Base-by-base conservation (phyloP, 2,797 vertebrate species). In the Nannoperca australis region DNA sequence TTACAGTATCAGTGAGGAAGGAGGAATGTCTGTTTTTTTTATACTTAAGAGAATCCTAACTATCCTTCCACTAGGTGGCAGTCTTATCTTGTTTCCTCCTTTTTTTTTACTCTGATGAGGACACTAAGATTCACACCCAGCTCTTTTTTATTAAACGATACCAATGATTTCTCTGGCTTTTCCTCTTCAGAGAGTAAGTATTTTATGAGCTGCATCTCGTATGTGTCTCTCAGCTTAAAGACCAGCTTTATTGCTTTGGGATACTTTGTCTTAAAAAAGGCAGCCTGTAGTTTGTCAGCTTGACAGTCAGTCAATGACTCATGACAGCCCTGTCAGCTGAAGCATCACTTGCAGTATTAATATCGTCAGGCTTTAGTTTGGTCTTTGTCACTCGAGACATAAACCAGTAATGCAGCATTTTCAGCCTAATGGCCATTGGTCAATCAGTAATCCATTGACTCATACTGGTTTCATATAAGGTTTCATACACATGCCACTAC, bases 31-130 rank as follows among this genome's bases (percentile, higher is more conserved):
- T 66, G n/a, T 13, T 84, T 30, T 47, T 17, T 40, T 27, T 27
- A 27, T 7, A 20, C 2, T 47, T 24, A 3, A 38, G 42, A 63
- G 49, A 74, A 73, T 27, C 22, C 13, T 1, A 69, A 73, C 45
- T 55, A 44, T 79, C 71, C 83, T 22, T 85, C 94, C 95, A 94
- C 94, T 92, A 95, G 95, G 78, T 90, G 94, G 95, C 92, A 73
- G 79, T 78, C 69, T 85, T 49, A 85, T 81, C 71, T 77, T 53
- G 27, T 68, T 73, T 71, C 71, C 24, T 42, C 58, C 7, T 51
- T 27, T 30, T 5, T 44, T 61, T 44, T 64, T 49, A 7, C 30
- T 22, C 9, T 47, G 3, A 32, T 40, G 22, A 32, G 40, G 55
- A 34, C 30, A 15, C 9, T 32, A 5, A 20, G 22, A 68, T 49